Percentiles rank a stretch among this genome's conserved stretches.
phyloP scores from a whole-genome alignment of 2,797 vertebrate genomes.

The Pempheris klunzingeri region DNA sequence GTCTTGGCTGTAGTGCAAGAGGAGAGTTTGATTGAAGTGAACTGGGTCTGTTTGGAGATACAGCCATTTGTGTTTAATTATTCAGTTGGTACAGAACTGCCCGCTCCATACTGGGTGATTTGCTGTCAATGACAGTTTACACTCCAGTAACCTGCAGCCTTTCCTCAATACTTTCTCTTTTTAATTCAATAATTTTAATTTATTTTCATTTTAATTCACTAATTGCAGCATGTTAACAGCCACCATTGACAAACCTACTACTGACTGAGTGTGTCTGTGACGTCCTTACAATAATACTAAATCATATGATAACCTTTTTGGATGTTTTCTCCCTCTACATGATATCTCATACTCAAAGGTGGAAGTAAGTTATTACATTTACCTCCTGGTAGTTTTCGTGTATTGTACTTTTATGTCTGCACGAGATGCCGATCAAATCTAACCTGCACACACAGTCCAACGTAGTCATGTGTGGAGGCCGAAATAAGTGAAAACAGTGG shows the following conservation, averaged over 20 bases:
- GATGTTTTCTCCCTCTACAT: neutral
- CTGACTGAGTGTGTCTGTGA: neutral
- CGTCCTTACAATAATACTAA: neutral
- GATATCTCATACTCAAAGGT: neutral
- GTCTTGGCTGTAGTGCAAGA: slow-evolving; percentile 61
- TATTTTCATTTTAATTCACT: neutral
- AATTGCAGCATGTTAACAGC: neutral
- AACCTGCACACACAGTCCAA: no score
- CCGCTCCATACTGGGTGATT: slow-evolving; percentile 52
- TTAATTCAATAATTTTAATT: slow-evolving; percentile 6
- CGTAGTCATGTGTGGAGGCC: no score
- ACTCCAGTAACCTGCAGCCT: slow-evolving; percentile 8
- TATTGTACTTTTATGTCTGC: neutral
- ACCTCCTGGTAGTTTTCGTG: neutral
- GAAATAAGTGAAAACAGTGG: neutral
- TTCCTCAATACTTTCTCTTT: slow-evolving; percentile 22
- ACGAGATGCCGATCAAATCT: no score
- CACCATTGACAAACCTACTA: neutral
- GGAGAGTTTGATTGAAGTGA: slow-evolving; percentile 75
- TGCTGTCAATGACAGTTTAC: slow-evolving; percentile 55
- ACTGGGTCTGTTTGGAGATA: slow-evolving; percentile 66
- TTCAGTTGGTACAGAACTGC: slow-evolving; percentile 68
- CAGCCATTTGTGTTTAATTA: slow-evolving; percentile 80
- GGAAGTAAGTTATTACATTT: neutral
- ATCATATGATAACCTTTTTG: neutral